phyloP scores from a whole-genome alignment of 2,797 vertebrate species.

The Hydrocynus forskahlii region DNA sequence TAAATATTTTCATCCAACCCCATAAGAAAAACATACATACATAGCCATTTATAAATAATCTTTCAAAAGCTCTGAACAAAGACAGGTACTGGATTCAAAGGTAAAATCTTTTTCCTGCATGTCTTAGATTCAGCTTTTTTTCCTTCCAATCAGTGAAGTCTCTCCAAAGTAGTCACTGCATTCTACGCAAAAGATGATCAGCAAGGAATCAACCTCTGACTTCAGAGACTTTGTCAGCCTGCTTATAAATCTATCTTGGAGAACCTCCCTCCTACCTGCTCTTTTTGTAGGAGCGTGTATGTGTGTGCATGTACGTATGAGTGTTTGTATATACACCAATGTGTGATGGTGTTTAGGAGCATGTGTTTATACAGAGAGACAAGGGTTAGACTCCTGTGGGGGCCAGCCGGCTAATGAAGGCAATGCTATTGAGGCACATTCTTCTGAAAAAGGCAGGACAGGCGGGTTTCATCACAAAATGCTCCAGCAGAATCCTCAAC shows the following conservation, averaged over 20 bases:
- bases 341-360: constrained; percentile 31
- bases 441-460: constrained; percentile 94
- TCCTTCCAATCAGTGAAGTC: constrained; percentile 19
- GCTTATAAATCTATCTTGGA: constrained; percentile 39
- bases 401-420: constrained; percentile 95
- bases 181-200: constrained; percentile 46
- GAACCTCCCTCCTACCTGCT: constrained; percentile 34
- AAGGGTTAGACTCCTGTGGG: constrained; percentile 87
- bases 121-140: constrained; percentile 24
- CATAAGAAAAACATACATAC: constrained; percentile 21
- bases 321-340: constrained; percentile 50
- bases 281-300: constrained; percentile 18
- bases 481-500: constrained; percentile 92
- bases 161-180: constrained; percentile 40
- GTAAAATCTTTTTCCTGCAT: neutral
- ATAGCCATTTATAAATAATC: constrained; percentile 44
- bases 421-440: constrained; percentile 94
- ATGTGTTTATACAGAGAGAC: constrained; percentile 29
- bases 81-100: constrained; percentile 12
- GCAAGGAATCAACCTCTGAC: constrained; percentile 34
- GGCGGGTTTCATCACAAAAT: constrained; percentile 94
- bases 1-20: constrained; percentile 43
- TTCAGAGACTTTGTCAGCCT: constrained; percentile 25
- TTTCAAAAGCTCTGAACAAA: constrained; percentile 40
- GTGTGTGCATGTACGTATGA: constrained; percentile 39